Conservation (phyloP, 1,140 invertebrate species). For the Maniola jurtina region DNA sequence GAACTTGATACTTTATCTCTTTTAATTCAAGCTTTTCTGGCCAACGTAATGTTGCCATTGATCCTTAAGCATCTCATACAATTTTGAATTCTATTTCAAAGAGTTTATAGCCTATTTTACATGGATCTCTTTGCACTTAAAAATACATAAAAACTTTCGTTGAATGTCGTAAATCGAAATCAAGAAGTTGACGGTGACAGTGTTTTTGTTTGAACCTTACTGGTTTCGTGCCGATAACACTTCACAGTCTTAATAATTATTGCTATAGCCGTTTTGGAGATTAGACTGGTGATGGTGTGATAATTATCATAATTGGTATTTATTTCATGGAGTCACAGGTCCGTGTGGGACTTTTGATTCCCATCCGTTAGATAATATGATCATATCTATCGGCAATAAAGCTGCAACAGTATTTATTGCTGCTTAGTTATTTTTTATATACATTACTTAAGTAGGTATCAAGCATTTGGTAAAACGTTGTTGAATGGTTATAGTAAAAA, state of each 20-base stretch:
- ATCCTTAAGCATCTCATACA: slow-evolving; percentile 12
- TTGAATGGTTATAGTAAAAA: too few species aligned
- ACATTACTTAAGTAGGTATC: slow-evolving; percentile 1
- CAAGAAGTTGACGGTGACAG: slow-evolving; percentile 55
- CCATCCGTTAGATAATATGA: slow-evolving; percentile 19
- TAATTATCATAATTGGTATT: slow-evolving; percentile 73
- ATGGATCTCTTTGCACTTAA: slow-evolving; percentile 13
- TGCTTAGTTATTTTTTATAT: slow-evolving; percentile 33
- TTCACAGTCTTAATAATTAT: slow-evolving; percentile 73
- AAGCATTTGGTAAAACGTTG: not conserved
- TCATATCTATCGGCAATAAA: slow-evolving; percentile 28
- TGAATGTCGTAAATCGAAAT: slow-evolving; percentile 62
- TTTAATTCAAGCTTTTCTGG: slow-evolving; percentile 33
- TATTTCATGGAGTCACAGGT: slow-evolving; percentile 47
- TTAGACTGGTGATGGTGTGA: slow-evolving; percentile 55
- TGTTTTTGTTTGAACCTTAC: slow-evolving; percentile 70
- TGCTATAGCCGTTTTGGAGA: slow-evolving; percentile 55
- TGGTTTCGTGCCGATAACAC: slow-evolving; percentile 67
- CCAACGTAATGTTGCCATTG: slow-evolving; percentile 27
- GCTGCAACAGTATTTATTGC: slow-evolving; percentile 36
- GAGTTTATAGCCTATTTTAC: slow-evolving; percentile 7
- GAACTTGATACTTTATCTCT: slow-evolving; percentile 69
- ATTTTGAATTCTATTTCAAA: slow-evolving; percentile 24
- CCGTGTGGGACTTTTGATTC: slow-evolving; percentile 36
- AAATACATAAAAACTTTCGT: slow-evolving; percentile 32